Percentiles rank a stretch among this genome's conserved stretches.
These are phyloP conservation scores for Orycteropus afer DNA, from an alignment of 2,113 vertebrate genomes.

Conservation along the genomic window DNA sequence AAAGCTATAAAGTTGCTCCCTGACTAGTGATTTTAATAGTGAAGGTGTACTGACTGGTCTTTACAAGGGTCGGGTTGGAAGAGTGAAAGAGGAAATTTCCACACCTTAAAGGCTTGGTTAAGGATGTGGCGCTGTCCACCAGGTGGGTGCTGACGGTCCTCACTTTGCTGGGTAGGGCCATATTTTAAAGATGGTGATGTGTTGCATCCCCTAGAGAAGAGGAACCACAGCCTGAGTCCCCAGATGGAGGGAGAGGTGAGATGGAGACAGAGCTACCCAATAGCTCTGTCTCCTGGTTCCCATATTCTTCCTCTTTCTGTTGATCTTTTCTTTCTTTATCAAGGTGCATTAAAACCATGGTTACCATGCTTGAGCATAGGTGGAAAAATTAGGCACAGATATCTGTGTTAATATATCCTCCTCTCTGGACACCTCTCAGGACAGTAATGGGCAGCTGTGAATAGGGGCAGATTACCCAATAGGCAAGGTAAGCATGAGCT, in stretches of 20 bases:
- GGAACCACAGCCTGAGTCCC: background rate
- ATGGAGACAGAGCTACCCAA: background rate
- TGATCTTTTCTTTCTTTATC: background rate
- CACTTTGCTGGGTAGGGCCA: background rate
- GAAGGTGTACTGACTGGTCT: background rate
- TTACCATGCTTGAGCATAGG: background rate
- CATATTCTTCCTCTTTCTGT: background rate
- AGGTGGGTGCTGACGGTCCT: constrained; percentile 59
- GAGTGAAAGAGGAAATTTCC: background rate
- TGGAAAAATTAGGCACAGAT: background rate
- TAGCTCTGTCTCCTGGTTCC: background rate
- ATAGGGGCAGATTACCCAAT: background rate
- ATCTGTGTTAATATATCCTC: background rate
- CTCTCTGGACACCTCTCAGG: background rate
- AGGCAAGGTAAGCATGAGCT: background rate
- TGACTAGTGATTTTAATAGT: background rate
- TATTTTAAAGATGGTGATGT: constrained; percentile 9
- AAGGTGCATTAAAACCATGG: background rate
- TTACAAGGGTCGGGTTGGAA: background rate
- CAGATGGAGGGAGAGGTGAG: background rate
- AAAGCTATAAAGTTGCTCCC: background rate
- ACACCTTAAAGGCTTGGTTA: background rate
- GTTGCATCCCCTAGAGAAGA: background rate
- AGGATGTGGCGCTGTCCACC: constrained; percentile 75
- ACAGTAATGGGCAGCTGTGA: constrained; percentile 12